Conservation (phyloP, 2,888 invertebrate genomes). For the Incurvaria masculella region DNA sequence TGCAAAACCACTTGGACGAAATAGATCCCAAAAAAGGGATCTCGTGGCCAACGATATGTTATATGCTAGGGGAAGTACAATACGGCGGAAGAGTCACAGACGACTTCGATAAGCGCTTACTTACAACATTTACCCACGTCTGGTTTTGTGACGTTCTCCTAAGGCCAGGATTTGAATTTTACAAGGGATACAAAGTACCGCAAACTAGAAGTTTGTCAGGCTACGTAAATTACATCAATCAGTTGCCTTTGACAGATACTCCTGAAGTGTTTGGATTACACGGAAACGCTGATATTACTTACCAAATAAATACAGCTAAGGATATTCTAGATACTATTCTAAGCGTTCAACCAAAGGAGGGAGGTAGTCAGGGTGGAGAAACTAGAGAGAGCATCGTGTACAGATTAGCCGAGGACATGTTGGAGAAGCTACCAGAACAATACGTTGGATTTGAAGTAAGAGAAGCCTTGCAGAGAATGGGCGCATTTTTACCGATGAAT, state of each 20-base stretch:
- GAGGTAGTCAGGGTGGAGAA: conserved; percentile 87
- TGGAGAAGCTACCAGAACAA: conserved; percentile 70
- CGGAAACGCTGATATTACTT: conserved; percentile 94
- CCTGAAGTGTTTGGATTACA: conserved; percentile 98
- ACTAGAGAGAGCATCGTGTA: conserved; percentile 91
- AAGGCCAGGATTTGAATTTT: conserved; percentile 87
- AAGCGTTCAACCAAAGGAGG: conserved; percentile 96
- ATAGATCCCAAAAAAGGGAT: conserved; percentile 96
- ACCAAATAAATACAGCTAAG: conserved; percentile 95
- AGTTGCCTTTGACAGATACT: conserved; percentile 79
- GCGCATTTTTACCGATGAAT: conserved; percentile 91
- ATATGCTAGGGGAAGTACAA: conserved; percentile 93
- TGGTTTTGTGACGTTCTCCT: conserved; percentile 94
- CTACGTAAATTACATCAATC: conserved; percentile 85
- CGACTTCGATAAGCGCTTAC: conserved; percentile 91
- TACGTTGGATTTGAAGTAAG: conserved; percentile 88
- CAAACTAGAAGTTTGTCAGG: conserved; percentile 74
- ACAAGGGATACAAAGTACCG: conserved; percentile 90
- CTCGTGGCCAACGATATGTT: conserved; percentile 96
- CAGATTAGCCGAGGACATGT: conserved; percentile 90
- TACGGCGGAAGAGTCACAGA: conserved; percentile 93
- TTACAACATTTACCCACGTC: conserved; percentile 90
- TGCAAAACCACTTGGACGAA: conserved; percentile 95
- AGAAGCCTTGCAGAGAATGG: conserved; percentile 88
- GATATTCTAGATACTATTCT: conserved; percentile 91